Conservation (phyloP, 2,797 vertebrate genomes). For the Momotus momota region DNA sequence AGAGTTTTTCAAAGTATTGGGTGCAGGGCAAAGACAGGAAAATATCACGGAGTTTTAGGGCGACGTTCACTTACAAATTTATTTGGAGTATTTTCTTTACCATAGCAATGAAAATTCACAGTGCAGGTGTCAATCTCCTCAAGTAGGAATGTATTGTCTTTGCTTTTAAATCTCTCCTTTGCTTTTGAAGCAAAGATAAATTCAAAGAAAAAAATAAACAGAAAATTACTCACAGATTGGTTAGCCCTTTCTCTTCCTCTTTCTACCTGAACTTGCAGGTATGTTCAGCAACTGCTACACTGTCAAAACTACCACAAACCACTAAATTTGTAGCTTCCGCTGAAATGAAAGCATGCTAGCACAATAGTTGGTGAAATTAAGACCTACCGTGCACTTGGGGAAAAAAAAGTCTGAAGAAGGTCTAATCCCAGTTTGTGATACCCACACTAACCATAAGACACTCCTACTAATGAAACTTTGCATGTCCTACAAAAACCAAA, state of each 20-base stretch:
- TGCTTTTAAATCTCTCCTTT: background rate
- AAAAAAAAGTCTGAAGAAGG: background rate
- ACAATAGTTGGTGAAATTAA: background rate
- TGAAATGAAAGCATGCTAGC: background rate
- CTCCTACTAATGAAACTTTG: background rate
- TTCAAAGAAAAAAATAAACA: background rate
- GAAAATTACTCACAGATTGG: background rate
- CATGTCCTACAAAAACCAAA: background rate
- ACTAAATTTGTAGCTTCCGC: background rate
- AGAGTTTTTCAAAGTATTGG: background rate
- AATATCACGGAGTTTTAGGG: background rate
- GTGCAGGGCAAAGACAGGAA: background rate
- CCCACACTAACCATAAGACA: background rate
- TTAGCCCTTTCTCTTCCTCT: background rate
- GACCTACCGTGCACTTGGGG: background rate
- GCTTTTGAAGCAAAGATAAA: constrained; percentile 7
- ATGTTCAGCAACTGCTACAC: background rate
- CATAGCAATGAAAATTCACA: background rate
- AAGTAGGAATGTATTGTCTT: background rate
- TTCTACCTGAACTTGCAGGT: background rate
- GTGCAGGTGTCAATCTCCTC: background rate
- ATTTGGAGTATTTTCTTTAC: background rate
- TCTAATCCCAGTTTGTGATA: background rate
- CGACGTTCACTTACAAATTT: background rate
- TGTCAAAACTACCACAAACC: background rate